Base-by-base conservation (phyloP, 1,140 invertebrate genomes). In the Caenorhabditis remanei region DNA sequence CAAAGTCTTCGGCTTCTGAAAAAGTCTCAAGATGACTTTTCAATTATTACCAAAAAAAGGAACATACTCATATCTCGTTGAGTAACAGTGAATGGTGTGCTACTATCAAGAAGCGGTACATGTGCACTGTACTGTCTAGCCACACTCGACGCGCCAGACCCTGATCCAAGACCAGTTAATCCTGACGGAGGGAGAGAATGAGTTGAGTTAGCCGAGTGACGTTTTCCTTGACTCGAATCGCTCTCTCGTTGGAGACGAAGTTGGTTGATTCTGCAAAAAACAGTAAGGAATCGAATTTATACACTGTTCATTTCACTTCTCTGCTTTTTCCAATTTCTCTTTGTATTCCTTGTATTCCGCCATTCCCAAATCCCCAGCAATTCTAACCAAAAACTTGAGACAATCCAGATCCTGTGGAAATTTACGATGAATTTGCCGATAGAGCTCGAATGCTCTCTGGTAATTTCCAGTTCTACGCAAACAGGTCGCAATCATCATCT, bases 351-450 rank as follows among this genome's bases (percentile, higher is more conserved):
- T 94, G 7, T 95, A 95, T 92, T 97, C 96, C 88, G 95, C 95
- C 86, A 97, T 93, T 5, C 96, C 96, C 50, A 97, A 93, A 94
- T 96, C 97, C 89, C 94, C 95, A 92, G 95, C 96, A 48, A 97
- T 92, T 85, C 96, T 94, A 16, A 97, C 95, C 67, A 98, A 93
- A 90, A 96, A 96, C 90, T 96, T 95, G 7, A 98, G 93, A 92
- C 91, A 93, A 85, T 93, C 92, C 19, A 92, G 50, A 85, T 92
- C 93, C 11, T 88, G 67, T 4, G 92, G 92, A 83, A 93, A 92
- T 46, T 90, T 91, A 32, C 90, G 71, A 84, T 92, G 92, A 56
- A 91, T 90, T 87, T 87, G 71, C 46, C 88, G 89, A 67, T 92
- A 92, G 8, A 90, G 79, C n/a, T 92, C 91, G 14, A 93, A 65